Evolutionary conservation across 64 coral and sea anemone species (phyloP).

Genomic region (Montipora efflorescens): DNA sequence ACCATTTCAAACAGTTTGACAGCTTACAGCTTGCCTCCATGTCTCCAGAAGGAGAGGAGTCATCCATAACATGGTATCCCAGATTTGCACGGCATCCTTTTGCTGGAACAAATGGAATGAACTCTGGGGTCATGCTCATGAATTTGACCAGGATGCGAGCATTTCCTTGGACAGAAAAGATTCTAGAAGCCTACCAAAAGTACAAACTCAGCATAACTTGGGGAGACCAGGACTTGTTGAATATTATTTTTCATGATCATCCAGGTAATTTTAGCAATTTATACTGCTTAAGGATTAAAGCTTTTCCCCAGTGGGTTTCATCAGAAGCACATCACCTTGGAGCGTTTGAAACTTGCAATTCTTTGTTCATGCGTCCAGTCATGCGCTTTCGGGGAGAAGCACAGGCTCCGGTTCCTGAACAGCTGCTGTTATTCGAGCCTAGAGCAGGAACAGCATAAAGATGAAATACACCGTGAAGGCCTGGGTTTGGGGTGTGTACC

Average conservation of each 20-base stretch:
- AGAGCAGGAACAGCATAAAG: no score
- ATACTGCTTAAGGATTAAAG: background rate
- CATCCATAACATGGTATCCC: conserved; percentile 78
- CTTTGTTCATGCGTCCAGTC: no score
- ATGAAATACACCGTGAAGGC: no score
- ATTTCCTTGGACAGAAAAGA: conserved; percentile 74
- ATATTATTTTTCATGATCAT: conserved; percentile 87
- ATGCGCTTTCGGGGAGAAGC: no score
- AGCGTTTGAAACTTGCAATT: no score
- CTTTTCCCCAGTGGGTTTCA: no score
- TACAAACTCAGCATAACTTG: conserved; percentile 89
- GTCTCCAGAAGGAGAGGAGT: conserved; percentile 78
- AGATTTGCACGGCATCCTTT: conserved; percentile 94
- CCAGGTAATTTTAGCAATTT: conserved; percentile 67
- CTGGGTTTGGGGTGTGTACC: no score
- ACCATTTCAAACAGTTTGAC: conserved; percentile 75
- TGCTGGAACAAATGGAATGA: conserved; percentile 86
- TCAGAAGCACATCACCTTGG: no score
- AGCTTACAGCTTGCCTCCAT: conserved; percentile 70
- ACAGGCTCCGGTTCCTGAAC: no score
- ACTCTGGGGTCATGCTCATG: conserved; percentile 96
- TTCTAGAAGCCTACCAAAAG: conserved; percentile 73
- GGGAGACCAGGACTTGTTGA: conserved; percentile 94
- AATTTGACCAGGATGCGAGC: conserved; percentile 89
- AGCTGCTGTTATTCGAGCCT: no score